Base-by-base conservation (phyloP, 2,888 invertebrate species). In the Eumerus sabulonum region DNA sequence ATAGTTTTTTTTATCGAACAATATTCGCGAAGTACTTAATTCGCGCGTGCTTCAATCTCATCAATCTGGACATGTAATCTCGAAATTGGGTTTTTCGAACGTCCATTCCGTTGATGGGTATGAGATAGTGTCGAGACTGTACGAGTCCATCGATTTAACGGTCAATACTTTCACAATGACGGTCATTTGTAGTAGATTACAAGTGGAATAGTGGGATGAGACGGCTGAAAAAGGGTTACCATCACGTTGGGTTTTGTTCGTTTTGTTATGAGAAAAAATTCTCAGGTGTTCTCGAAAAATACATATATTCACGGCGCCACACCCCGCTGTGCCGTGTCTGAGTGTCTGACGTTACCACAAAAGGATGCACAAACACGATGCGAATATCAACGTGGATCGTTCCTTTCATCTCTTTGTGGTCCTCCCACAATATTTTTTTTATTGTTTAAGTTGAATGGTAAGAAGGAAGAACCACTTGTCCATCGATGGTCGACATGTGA, bases 251-350 rank as follows among this genome's bases (percentile, higher is more conserved):
- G 2, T 27, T 27, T 27, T 27, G 2, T 4, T 27, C 27, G 2
- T 27, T 27, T 27, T 27, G 2, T 2, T 27, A 2, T 27, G 3
- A 27, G 7, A 27, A 27, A 3, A 48, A 76, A 74, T 70, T 11
- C 47, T 72, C 68, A 77, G 76, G 76, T 81, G 81, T 67, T 66
- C 60, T 19, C 50, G 44, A 53, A 48, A 35, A n/a, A 45, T 18
- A 13, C 27, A 7, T 27, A 27, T 4, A 27, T 7, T 4, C 27
- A 12, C 63, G 82, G 82, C 82, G 82, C 82, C 82, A 81, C 66
- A 62, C 66, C 82, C 82, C 56, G 76, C 81, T 76, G 82, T 45
- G 74, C 17, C 12, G 54, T 70, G 70, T 76, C 71, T 66, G 76
- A 50, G 54, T 70, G 70, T 76, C 71, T 66, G 76, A 50, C 51